phyloP scores from a whole-genome alignment of 2,113 vertebrate genomes.

The Hassar affinis region DNA sequence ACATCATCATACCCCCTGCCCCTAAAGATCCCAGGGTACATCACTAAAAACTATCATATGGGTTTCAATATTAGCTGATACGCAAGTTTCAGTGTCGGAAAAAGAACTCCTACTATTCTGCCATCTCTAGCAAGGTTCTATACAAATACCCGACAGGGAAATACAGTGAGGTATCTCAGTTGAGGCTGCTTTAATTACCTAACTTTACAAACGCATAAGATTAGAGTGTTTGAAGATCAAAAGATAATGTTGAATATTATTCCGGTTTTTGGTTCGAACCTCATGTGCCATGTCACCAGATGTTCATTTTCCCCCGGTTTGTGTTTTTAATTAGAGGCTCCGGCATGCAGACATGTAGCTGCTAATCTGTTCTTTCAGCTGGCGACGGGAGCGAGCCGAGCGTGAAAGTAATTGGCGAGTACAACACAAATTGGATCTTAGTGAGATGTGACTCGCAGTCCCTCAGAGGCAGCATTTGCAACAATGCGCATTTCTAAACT shows the following conservation, averaged over 20 bases:
- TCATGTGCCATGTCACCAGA: slow-evolving; percentile 58
- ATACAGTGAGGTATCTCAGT: background rate
- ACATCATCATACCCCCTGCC: too few species aligned
- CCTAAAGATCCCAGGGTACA: too few species aligned
- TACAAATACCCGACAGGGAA: too few species aligned
- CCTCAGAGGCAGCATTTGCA: slow-evolving; percentile 70
- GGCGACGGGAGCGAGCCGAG: slow-evolving; percentile 69
- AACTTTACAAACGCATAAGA: background rate
- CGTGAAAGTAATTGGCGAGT: slow-evolving; percentile 77
- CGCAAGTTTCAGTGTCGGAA: background rate
- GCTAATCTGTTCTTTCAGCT: slow-evolving; percentile 75
- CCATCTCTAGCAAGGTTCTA: background rate
- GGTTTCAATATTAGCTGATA: too few species aligned
- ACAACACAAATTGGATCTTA: slow-evolving; percentile 76
- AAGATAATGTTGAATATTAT: background rate
- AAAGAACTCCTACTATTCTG: background rate
- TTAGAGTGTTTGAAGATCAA: background rate
- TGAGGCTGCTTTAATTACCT: background rate
- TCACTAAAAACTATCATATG: too few species aligned
- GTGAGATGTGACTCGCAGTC: slow-evolving; percentile 66
- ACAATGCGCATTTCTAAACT: slow-evolving; percentile 66
- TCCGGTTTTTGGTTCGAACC: background rate
- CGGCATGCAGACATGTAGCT: slow-evolving; percentile 64
- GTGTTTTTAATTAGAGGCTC: slow-evolving; percentile 73
- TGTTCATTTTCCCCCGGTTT: slow-evolving; percentile 64